Evolutionary conservation across 2,113 vertebrate genomes (phyloP), one percentile per base, ranked within the genome.

Genomic region (Tonatia bakeri): DNA sequence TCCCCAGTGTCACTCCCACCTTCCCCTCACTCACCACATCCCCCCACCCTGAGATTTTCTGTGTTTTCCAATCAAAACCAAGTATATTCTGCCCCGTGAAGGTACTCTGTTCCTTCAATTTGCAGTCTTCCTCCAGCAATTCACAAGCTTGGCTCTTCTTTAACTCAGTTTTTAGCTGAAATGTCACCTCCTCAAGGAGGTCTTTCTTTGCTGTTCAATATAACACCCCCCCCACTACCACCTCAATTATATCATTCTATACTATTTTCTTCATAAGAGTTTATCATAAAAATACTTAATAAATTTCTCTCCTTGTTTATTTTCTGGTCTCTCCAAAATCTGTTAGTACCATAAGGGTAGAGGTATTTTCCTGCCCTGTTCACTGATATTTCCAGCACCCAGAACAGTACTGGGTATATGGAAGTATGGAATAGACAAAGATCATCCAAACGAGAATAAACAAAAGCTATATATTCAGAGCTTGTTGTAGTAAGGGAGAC

Each of bases 31-130:
- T 64, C n/a, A 28, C n/a, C 12, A 14, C 5, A 31, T 4, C 36
- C 33, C 20, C 7, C 45, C 17, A 26, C 9, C 24, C 69, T 54
- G 40, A 6, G 6, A 40, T 79, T 91, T 45, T 43, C 43, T 36
- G 2, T 85, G 72, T 75, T 83, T 85, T 20, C 16, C n/a, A 87
- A 75, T 50, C 36, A 82, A 92, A 91, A 85, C 16, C 20, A 69
- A 73, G 3, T 14, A n/a, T 33, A 38, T 10, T 56, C n/a, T 59
- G 43, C 10, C 15, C 24, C 7, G 1, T 28, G 56, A 2, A 1
- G 33, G 22, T 36, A 45, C 24, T 65, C 19, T 64, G 0, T 80
- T 90, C 12, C 56, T 20, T 87, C 14, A 47, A 16, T 50, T 61
- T 84, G 8, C 31, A 47, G 11, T 76, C 61, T 24, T 61, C 11